Evolutionary conservation across 2,113 vertebrate genomes (phyloP).

Genomic region (Odontesthes bonariensis): DNA sequence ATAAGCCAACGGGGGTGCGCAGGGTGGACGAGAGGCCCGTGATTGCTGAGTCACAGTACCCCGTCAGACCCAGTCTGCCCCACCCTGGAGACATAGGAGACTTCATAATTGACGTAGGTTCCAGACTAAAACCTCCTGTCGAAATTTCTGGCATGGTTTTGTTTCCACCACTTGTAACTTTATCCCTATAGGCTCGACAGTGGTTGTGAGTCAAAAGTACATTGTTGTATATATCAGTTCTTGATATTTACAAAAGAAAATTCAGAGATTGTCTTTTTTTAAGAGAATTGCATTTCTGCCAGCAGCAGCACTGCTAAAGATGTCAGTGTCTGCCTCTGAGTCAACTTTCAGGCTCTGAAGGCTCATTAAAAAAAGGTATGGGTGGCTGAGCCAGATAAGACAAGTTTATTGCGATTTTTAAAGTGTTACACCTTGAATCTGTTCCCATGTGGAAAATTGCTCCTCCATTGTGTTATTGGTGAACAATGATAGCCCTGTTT

Average conservation of each 20-base stretch:
- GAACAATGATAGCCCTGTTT: background rate
- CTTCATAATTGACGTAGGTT: constrained; percentile 95
- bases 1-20: constrained; percentile 90
- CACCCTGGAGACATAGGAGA: constrained; percentile 98
- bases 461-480: constrained; percentile 16
- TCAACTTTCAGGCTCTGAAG: constrained; percentile 19
- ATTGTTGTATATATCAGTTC: constrained; percentile 1
- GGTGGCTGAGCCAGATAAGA: constrained; percentile 33
- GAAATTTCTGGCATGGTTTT: no score
- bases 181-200: no score
- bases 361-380: constrained; percentile 42
- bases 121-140: background rate
- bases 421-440: constrained; percentile 27
- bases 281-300: constrained; percentile 6
- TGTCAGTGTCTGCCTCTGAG: constrained; percentile 23
- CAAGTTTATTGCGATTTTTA: constrained; percentile 40
- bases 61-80: constrained; percentile 90
- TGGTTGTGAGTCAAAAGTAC: background rate
- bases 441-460: constrained; percentile 23
- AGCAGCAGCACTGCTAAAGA: background rate
- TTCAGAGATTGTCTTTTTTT: background rate
- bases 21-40: constrained; percentile 96
- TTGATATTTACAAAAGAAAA: background rate
- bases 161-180: no score
- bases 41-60: constrained; percentile 95